Evolutionary conservation across 2,113 vertebrate species (phyloP), one percentile per base, ranked within the genome.

Genomic region (Rhineura floridana): DNA sequence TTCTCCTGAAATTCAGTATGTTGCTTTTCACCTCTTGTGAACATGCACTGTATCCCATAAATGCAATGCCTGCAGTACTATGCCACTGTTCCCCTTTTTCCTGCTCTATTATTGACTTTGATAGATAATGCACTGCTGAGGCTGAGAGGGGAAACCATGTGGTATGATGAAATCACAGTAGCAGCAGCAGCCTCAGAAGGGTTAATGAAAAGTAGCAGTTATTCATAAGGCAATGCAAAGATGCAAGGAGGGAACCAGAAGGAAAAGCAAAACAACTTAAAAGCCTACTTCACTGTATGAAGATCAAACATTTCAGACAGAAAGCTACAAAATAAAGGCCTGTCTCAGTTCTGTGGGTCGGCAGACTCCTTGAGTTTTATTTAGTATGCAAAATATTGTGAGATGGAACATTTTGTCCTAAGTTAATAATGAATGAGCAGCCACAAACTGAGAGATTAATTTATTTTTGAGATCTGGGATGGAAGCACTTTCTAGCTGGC

Each of bases 381-480:
- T 83, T 87, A 90, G 82, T 65, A 69, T 79, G 65, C 81, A 87
- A 87, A 84, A 84, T 70, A 63, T 52, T 84, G 33, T 70, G 48
- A 79, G 77, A 50, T 73, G 63, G 42, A 90, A 9, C 2, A 0
- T 75, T 88, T 90, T 48, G 15, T 85, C 88, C 63, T 85, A 91
- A 84, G 87, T 94, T 91, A 83, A 91, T 89, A 50, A 81, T 87
- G 79, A 92, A 33, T 77, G 89, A 94, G 88, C 83, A 94, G 73
- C 88, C 93, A 83, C 84, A 87, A 85, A 91, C 73, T 36, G 46
- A 85, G 78, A 91, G 19, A 3, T 15, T 70, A 0, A 48, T 86
- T 87, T 83, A 83, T 75, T 88, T 81, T 70, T 50, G 88, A 91
- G 87, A 87, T 93, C 89, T 94, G 90, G 88, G 50, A 91, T 93